These are phyloP conservation scores for Toxotes lorentzi DNA, from an alignment of 2,797 vertebrate genomes.

Conservation along the genomic window DNA sequence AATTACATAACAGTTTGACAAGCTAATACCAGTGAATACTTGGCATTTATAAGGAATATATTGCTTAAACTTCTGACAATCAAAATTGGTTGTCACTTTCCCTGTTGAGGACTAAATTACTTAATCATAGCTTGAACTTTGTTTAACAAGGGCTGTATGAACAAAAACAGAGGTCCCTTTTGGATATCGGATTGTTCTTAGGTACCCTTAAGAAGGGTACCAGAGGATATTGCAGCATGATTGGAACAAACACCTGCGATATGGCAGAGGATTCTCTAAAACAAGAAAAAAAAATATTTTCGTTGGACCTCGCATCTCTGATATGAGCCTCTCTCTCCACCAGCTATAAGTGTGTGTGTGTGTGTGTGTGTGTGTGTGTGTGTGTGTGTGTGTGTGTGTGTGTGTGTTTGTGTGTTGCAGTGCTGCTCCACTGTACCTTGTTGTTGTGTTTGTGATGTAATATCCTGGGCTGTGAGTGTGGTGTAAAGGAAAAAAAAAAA, in stretches of 20 bases:
- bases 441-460: constrained; percentile 72
- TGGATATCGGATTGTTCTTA: constrained; percentile 8
- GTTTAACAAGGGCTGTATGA: background rate
- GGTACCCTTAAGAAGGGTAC: background rate
- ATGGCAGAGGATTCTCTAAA: constrained; percentile 40
- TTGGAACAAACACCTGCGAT: constrained; percentile 36
- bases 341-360: constrained; percentile 20
- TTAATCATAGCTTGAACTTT: background rate
- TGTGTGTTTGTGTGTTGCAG: constrained; percentile 23
- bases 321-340: constrained; percentile 33
- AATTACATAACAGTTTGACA: background rate
- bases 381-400: no score
- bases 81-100: background rate
- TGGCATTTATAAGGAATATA: background rate
- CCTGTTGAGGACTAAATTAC: background rate
- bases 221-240: constrained; percentile 33
- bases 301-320: constrained; percentile 23
- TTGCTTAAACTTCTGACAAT: background rate
- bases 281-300: constrained; percentile 30
- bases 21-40: background rate
- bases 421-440: constrained; percentile 22
- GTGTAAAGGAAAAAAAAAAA: constrained; percentile 29
- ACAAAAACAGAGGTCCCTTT: constrained; percentile 1
- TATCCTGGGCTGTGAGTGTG: constrained; percentile 58
- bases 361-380: constrained; percentile 33